Conservation (phyloP, 2,113 vertebrate genomes). For the Pica pica region DNA sequence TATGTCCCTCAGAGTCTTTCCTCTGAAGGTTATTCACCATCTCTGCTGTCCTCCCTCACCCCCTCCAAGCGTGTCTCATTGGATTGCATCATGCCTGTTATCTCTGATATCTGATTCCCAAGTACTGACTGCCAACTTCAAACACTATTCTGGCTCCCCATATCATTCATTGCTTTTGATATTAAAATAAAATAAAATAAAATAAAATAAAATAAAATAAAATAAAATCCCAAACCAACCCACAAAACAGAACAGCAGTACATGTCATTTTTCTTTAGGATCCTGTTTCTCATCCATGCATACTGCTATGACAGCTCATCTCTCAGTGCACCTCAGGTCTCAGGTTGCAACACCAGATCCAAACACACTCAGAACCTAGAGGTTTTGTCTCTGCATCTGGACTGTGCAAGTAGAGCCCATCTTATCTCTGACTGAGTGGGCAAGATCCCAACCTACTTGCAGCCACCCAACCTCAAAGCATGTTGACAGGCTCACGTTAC, state of each 20-base stretch:
- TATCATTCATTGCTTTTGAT: not conserved
- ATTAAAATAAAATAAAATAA: not conserved
- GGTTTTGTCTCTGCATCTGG: not conserved
- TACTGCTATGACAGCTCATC: not conserved
- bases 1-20: not conserved
- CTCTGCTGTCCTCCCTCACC: not conserved
- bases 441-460: not conserved
- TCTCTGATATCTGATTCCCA: not conserved
- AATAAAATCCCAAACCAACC: not conserved
- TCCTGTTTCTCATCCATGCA: not conserved
- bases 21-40: not conserved
- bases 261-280: not conserved
- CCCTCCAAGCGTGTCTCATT: not conserved
- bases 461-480: not conserved
- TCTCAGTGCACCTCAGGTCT: not conserved
- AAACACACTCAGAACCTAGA: not conserved
- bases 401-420: not conserved
- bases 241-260: not conserved
- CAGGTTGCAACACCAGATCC: not conserved
- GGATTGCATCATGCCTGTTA: not conserved
- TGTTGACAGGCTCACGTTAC: accelerated
- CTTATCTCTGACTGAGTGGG: not conserved
- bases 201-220: not conserved
- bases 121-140: not conserved
- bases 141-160: not conserved